These are phyloP conservation scores for Colius striatus DNA, from an alignment of 2,113 vertebrate genomes.

Conservation along the genomic window DNA sequence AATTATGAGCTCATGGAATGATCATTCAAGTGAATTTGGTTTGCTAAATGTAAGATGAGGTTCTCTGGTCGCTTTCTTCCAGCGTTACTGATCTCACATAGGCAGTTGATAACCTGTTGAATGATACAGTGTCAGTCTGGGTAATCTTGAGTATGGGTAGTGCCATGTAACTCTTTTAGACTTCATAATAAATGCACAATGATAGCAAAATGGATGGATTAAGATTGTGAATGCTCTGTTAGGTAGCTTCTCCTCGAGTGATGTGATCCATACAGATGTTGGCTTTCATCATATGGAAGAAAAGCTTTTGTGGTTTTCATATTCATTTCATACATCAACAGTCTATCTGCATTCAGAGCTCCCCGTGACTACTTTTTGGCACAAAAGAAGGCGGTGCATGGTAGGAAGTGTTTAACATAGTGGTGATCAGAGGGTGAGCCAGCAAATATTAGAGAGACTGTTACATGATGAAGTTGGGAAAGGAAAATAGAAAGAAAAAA, in stretches of 20 bases:
- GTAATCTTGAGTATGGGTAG: not conserved
- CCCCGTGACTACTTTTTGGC: not conserved
- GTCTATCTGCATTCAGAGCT: not conserved
- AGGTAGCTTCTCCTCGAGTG: not conserved
- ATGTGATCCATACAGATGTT: not conserved
- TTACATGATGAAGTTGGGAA: not conserved
- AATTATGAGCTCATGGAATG: not conserved
- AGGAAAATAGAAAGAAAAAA: not conserved
- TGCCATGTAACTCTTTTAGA: not conserved
- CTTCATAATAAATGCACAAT: not conserved
- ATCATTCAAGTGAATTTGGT: not conserved
- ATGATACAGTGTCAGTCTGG: fast-evolving
- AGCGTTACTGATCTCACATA: not conserved
- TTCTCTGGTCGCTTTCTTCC: not conserved
- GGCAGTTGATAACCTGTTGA: not conserved
- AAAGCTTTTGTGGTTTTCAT: not conserved
- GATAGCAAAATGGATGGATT: not conserved
- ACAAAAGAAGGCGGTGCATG: not conserved
- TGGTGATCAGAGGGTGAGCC: not conserved
- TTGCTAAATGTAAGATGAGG: not conserved
- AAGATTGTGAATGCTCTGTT: not conserved
- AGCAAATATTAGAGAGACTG: not conserved
- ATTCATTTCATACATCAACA: not conserved
- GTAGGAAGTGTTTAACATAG: not conserved
- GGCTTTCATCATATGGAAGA: not conserved